Percentiles rank a stretch among this genome's conserved stretches.
These are phyloP conservation scores for Phalacrocorax aristotelis DNA, from an alignment of 2,113 vertebrate species.

Conservation along the genomic window DNA sequence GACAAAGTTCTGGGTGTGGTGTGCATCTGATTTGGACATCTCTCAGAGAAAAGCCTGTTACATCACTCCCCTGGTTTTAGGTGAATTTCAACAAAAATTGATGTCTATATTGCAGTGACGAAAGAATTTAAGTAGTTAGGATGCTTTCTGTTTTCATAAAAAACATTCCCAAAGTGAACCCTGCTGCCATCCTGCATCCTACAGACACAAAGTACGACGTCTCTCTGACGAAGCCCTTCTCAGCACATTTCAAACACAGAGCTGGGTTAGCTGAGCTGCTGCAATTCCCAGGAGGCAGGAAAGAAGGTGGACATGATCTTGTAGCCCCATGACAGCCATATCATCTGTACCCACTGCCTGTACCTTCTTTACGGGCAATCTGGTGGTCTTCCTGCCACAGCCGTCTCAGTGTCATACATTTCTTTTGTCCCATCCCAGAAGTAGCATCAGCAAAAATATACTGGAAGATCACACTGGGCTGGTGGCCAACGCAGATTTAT, in stretches of 20 bases:
- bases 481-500: constrained; percentile 48
- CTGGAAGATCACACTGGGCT: constrained; percentile 30
- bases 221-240: not conserved
- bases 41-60: not conserved
- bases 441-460: constrained; percentile 45
- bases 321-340: not conserved
- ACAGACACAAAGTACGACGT: accelerated
- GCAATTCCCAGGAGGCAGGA: not conserved
- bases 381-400: constrained; percentile 23
- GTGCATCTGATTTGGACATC: not conserved
- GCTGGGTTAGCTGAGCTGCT: not conserved
- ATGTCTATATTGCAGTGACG: not conserved
- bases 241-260: not conserved
- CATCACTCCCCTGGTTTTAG: not conserved
- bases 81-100: not conserved
- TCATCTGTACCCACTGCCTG: not conserved
- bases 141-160: not conserved
- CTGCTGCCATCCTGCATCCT: not conserved
- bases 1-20: not conserved
- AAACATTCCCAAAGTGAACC: not conserved
- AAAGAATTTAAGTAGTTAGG: not conserved
- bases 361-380: constrained; percentile 26
- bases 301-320: not conserved
- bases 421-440: constrained; percentile 43
- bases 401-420: not conserved